Base-by-base conservation (phyloP, 2,888 invertebrate genomes). In the Phanerotoma sp. region DNA sequence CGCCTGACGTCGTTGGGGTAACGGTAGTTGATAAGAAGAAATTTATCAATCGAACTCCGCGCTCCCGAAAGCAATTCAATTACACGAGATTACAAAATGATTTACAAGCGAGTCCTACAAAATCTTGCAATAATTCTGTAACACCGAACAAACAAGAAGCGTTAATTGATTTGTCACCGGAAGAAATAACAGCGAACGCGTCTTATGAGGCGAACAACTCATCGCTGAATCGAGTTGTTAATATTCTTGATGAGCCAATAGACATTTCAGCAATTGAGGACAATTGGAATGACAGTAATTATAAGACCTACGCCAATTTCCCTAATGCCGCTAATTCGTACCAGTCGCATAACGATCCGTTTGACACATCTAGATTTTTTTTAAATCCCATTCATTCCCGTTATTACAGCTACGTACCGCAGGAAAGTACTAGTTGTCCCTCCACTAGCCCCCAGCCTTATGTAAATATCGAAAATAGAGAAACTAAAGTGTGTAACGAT, bases 31-130 rank as follows among this genome's bases (percentile, higher is more conserved):
- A 70, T 5, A 77, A 83, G 71, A 79, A 80, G 75, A 65, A 79
- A 72, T 71, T 77, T 68, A 53, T 74, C 51, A 66, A 75, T 61
- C 56, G 74, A 66, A 65, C 77, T 56, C 67, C 69, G 4, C 64
- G 79, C 59, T 62, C 80, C 65, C 67, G 79, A 70, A 86, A 89
- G 66, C 91, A 92, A 71, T 93, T 91, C 70, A 86, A 87, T 68
- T 93, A 95, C 71, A 87, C 87, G 65, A 93, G 92, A 71, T 80
- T 95, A 20, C 83, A 86, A 53, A 92, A 93, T 71, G 92, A 93
- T 47, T 56, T 70, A 4, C 66, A 71, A 47, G 67, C 71, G 49
- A 77, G 73, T 66, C 77, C 77, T 1, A 55, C 72, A 54, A 64
- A 80, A 49, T 66, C 72, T 2, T 70, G 74, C 0, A 75, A 80